Conservation (phyloP, 2,113 vertebrate genomes). For the Pygoscelis antarcticus region DNA sequence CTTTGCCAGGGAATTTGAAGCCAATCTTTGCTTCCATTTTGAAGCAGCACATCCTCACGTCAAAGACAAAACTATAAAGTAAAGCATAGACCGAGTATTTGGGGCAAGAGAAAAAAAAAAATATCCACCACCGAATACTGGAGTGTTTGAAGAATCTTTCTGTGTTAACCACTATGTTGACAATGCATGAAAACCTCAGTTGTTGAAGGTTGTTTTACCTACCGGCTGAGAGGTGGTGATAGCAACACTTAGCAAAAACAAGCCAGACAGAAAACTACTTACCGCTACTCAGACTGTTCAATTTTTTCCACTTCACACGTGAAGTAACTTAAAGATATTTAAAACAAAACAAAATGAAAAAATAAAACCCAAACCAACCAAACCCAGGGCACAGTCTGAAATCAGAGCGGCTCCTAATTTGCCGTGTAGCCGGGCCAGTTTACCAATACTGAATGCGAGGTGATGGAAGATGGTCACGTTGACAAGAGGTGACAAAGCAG, state of each 20-base stretch:
- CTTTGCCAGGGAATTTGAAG: not conserved
- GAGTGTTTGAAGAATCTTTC: not conserved
- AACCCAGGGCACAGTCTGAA: not conserved
- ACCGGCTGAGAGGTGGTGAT: not conserved
- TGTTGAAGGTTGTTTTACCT: not conserved
- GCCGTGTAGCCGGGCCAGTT: not conserved
- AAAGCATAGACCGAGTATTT: not conserved
- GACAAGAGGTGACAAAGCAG: not conserved
- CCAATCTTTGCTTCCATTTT: not conserved
- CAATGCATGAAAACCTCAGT: not conserved
- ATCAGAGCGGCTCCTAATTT: not conserved
- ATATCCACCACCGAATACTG: not conserved
- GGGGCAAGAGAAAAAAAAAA: not conserved
- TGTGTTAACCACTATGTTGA: not conserved
- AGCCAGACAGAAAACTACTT: not conserved
- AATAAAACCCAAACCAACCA: fast-evolving
- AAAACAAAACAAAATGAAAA: not conserved
- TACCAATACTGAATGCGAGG: not conserved
- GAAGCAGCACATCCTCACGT: not conserved
- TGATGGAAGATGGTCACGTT: not conserved
- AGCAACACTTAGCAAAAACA: not conserved
- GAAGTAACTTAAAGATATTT: not conserved
- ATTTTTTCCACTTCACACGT: not conserved
- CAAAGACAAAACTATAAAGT: not conserved
- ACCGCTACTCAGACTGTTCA: not conserved